A percentile compares a stretch with the other conserved stretches of the same genome.
These are phyloP conservation scores for Apteryx owenii DNA, from an alignment of 2,113 vertebrate species.

Conservation along the genomic window DNA sequence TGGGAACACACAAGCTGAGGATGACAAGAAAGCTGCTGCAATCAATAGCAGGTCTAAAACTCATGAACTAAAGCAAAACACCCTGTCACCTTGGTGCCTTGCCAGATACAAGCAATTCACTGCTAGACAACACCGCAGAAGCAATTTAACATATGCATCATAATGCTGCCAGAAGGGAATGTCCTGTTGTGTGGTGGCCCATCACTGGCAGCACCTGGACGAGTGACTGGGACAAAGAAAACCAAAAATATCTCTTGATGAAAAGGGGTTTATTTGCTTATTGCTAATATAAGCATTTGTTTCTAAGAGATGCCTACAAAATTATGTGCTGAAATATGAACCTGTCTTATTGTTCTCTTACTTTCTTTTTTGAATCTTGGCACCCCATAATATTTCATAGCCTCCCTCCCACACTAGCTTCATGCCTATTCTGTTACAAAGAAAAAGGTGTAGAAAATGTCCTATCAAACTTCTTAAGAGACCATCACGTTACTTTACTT, in stretches of 20 bases:
- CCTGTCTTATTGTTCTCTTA: neutral
- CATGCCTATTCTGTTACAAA: neutral
- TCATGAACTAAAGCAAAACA: neutral
- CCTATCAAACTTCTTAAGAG: neutral
- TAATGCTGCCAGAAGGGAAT: accelerated
- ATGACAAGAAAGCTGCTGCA: neutral
- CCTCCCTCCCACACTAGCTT: neutral
- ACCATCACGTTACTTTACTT: neutral
- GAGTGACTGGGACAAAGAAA: neutral
- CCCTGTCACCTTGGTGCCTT: neutral
- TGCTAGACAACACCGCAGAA: neutral
- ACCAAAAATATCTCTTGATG: neutral
- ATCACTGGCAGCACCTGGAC: neutral
- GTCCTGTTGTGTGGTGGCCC: accelerated
- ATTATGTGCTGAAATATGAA: neutral
- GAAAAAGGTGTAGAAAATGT: neutral
- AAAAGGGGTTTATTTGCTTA: neutral
- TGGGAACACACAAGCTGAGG: neutral
- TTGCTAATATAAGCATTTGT: neutral
- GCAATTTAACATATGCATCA: neutral
- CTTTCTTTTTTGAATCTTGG: neutral
- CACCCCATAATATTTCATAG: neutral
- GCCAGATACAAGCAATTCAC: neutral
- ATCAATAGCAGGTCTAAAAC: neutral
- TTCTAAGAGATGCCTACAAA: neutral